Evolutionary conservation across 2,888 invertebrate species (phyloP).

Genomic region (Perizoma flavofasciatum): DNA sequence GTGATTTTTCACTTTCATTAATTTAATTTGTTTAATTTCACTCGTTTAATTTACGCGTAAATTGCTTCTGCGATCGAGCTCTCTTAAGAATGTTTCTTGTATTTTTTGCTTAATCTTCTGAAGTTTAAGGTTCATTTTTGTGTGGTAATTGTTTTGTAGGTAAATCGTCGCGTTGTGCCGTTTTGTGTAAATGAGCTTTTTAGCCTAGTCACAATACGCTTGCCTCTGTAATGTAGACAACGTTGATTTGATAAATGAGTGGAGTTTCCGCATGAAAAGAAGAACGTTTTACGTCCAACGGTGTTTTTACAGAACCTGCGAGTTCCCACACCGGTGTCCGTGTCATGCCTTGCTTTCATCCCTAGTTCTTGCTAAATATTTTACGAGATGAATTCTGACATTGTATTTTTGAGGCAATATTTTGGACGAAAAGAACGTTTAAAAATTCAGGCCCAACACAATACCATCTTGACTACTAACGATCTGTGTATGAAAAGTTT

Average conservation of each 20-base stretch:
- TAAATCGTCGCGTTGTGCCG: constrained; percentile 52
- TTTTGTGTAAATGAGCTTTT: constrained; percentile 70
- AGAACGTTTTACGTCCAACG: constrained; percentile 58
- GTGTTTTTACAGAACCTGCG: constrained; percentile 62
- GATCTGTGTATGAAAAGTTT: too few relatives aligned
- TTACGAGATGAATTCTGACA: constrained; percentile 24
- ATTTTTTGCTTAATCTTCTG: constrained; percentile 31
- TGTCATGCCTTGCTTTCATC: constrained; percentile 52
- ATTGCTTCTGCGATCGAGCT: constrained; percentile 59
- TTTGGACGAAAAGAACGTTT: not conserved
- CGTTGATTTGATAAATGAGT: constrained; percentile 77
- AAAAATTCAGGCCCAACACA: not conserved
- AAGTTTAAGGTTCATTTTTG: constrained; percentile 57
- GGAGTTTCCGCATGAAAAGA: constrained; percentile 70
- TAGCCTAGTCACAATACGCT: constrained; percentile 70
- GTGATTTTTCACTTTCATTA: constrained; percentile 65
- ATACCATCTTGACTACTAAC: too few relatives aligned
- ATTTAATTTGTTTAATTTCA: constrained; percentile 72
- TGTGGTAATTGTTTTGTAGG: constrained; percentile 44
- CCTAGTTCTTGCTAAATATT: constrained; percentile 40
- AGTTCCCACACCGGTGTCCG: constrained; percentile 51
- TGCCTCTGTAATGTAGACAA: constrained; percentile 71
- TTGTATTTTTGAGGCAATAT: constrained; percentile 20
- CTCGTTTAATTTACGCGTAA: constrained; percentile 67
- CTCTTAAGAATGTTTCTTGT: constrained; percentile 28